phyloP scores from a whole-genome alignment of 2,888 invertebrate species.

The Hydriomena furcata region DNA sequence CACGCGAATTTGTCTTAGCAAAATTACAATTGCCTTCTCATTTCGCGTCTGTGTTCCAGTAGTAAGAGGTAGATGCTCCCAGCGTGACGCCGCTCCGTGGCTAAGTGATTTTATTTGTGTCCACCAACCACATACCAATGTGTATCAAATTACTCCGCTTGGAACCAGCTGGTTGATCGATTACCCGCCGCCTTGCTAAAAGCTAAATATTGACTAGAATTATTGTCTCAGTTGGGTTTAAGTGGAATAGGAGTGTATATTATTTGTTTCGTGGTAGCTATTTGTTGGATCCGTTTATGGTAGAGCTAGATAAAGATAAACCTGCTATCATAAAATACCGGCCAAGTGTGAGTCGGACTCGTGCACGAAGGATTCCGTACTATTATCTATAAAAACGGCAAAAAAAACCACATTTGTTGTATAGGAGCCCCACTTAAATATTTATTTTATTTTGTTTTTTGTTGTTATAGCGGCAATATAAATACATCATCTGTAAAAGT shows the following conservation, averaged over 20 bases:
- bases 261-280: slow-evolving; percentile 29
- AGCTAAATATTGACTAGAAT: slow-evolving; percentile 65
- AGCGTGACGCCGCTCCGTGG: slow-evolving; percentile 74
- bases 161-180: slow-evolving; percentile 79
- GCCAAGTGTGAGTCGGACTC: too few species aligned
- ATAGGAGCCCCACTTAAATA: too few species aligned
- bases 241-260: slow-evolving; percentile 19
- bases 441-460: too few species aligned
- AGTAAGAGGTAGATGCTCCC: slow-evolving; percentile 69
- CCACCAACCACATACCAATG: slow-evolving; percentile 80
- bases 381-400: too few species aligned
- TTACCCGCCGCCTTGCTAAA: slow-evolving; percentile 65
- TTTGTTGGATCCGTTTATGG: slow-evolving; percentile 30
- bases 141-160: slow-evolving; percentile 78
- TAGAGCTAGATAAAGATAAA: slow-evolving; percentile 12
- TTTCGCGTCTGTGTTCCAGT: slow-evolving; percentile 42
- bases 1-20: slow-evolving; percentile 27
- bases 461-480: too few species aligned
- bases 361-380: too few species aligned
- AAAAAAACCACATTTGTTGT: too few species aligned
- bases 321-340: too few species aligned
- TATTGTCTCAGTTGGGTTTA: slow-evolving; percentile 48
- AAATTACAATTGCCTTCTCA: slow-evolving; percentile 26
- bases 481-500: too few species aligned
- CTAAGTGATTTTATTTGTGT: slow-evolving; percentile 84